Conservation (phyloP, 37 sponge, comb jelly and placozoan genomes). For the Petrosia ficiformis region DNA sequence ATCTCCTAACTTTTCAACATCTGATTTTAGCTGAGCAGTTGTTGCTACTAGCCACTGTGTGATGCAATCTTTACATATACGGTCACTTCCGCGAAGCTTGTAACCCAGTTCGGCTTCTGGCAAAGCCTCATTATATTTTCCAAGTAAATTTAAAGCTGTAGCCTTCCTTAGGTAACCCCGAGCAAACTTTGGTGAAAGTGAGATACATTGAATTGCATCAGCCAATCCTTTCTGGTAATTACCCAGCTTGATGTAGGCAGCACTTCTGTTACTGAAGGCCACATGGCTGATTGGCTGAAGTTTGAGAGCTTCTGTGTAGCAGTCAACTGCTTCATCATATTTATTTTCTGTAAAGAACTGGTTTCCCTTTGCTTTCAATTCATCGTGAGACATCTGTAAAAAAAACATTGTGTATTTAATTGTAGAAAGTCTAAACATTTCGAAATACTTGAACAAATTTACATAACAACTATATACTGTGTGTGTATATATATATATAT, state of each 20-base stretch:
- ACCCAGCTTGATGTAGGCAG: constrained; percentile 21
- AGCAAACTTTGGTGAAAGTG: constrained; percentile 34
- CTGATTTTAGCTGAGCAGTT: neutral
- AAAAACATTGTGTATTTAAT: too few relatives aligned
- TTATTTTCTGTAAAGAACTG: neutral
- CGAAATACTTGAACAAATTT: too few relatives aligned
- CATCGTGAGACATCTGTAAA: too few relatives aligned
- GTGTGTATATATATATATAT: too few relatives aligned
- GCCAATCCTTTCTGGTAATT: constrained; percentile 30
- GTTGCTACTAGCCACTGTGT: neutral
- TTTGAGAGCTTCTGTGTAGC: constrained; percentile 45
- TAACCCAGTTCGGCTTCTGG: neutral
- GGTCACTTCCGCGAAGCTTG: constrained; percentile 5
- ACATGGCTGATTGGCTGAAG: constrained; percentile 30
- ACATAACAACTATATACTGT: too few relatives aligned
- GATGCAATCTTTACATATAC: constrained; percentile 4
- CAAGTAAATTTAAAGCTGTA: neutral
- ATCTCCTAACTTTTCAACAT: neutral
- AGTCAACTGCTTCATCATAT: constrained; percentile 17
- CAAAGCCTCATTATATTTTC: constrained; percentile 2
- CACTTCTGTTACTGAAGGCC: constrained; percentile 50
- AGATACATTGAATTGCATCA: constrained; percentile 38
- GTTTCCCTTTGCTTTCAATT: neutral
- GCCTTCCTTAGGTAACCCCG: constrained; percentile 7
- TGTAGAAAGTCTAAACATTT: too few relatives aligned